Evolutionary conservation across 2,888 invertebrate genomes (phyloP), one percentile per base, ranked within the genome.

Genomic region (Mythimna impura): DNA sequence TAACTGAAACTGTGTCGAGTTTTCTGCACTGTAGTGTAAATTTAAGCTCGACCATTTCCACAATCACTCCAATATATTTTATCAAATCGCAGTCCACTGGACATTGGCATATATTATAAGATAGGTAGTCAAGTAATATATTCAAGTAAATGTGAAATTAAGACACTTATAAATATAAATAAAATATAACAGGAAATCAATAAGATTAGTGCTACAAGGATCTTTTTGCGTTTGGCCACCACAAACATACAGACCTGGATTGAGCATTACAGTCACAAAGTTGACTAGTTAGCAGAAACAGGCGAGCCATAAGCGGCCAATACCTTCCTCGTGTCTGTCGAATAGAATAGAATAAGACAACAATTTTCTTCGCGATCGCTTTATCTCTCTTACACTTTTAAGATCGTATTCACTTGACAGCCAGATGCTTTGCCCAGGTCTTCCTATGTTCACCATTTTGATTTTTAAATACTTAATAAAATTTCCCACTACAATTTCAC

Each of bases 61-160:
- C 12, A 10, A 14, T 57, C 70, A 70, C 47, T 57, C 34, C 43
- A 70, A 47, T 60, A 43, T 58, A 10, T 47, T 22, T 52, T 54
- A 47, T 71, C 2, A 71, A 60, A 30, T 54, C 34, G n/a, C n/a
- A 52, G 40, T 57, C 40, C 50, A 52, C 30, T 58, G 57, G 58
- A 40, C 25, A 55, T 58, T 30, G 1, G 20, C 54, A 60, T 64
- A 50, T 63, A 60, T 12, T 36, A 76, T 60, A 50, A 17, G 2
- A 43, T 43, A 52, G 6, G 34, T 52, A 58, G 43, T 36, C 7
- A 73, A 80, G 52, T 73, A 63, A 80, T 36, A 54, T 76, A 73
- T 73, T 80, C 74, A 75, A 80, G 81, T 81, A 55, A 65, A 76
- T 65, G 68, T 68, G 20, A 65, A 66, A 66, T 47, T 61, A 71